These are phyloP conservation scores for Subacronicta megacephala DNA, from an alignment of 2,888 invertebrate species.

Conservation along the genomic window DNA sequence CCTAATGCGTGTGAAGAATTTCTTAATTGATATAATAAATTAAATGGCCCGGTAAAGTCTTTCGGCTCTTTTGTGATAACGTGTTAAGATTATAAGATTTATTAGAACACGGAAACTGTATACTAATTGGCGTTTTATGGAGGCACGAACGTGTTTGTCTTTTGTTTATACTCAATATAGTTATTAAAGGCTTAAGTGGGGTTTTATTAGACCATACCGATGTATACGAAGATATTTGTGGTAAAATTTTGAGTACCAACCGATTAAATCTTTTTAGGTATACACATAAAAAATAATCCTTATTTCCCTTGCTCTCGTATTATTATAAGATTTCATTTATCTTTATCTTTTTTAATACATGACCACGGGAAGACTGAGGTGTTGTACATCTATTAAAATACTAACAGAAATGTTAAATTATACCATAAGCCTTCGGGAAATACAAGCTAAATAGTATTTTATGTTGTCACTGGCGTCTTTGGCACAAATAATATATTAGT, in stretches of 20 bases:
- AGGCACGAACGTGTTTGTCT: conserved; percentile 60
- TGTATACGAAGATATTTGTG: neutral
- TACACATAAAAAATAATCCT: no score
- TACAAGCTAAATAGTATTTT: no score
- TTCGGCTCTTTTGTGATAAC: conserved; percentile 79
- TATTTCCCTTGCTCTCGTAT: no score
- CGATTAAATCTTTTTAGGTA: no score
- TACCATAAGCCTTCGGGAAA: no score
- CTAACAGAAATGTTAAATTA: no score
- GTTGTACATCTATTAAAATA: no score
- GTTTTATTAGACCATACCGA: conserved; percentile 27
- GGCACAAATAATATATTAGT: conserved; percentile 14
- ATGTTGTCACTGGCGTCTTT: no score
- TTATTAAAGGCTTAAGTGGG: conserved; percentile 56
- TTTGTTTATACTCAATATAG: conserved; percentile 70
- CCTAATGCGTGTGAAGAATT: conserved; percentile 78
- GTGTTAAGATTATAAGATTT: conserved; percentile 78
- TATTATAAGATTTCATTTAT: no score
- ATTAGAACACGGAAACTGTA: conserved; percentile 73
- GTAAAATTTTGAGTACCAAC: neutral
- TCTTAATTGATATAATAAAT: conserved; percentile 85
- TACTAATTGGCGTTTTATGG: conserved; percentile 81
- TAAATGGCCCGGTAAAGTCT: conserved; percentile 70
- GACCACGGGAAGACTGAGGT: no score
- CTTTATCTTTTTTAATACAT: no score